Evolutionary conservation across 2,888 invertebrate genomes (phyloP), one percentile per base, ranked within the genome.

Genomic region (Oscheius sp.): DNA sequence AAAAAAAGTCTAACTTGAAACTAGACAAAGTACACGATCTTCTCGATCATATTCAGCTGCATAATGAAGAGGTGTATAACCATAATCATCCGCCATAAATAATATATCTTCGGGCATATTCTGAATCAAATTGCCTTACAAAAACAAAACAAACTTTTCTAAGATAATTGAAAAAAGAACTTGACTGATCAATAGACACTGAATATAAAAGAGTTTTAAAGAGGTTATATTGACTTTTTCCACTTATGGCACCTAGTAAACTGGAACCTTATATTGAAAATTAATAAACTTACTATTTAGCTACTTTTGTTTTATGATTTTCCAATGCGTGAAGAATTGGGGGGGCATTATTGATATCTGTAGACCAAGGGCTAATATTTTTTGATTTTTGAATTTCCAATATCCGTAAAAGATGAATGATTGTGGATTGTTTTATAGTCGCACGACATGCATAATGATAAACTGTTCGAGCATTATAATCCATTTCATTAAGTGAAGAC

Each of bases 41-140:
- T 59, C 59, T 28, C 41, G 9, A 14, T 44, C 59, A 24, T 44
- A 59, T 26, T 59, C 41, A 9, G 44, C 24, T 14, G 62, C 62
- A 47, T 49, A 47, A 47, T 62, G 62, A 5, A 62, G 47, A 33
- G 62, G 49, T 14, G 62, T 62, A 14, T 14, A 36, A 17, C 47
- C 62, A 3, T 47, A n/a, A 41, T 41, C 41, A 22, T 41, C 41
- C 2, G 26, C 17, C 50, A 50, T 50, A 2, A 8, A 6, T 50
- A 22, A 1, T 26, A 50, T 26, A 28, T 50, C 50, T 4, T 41
- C 50, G 20, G 28, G 28, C n/a, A 50, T 14, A 26, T 26, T 26
- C 50, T 28, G n/a, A 28, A 50, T 28, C 8, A 2, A 6, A 12
- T 4, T 20, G 6, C 14, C 24, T 14, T 4, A 6, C 14, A 4